Conservation (phyloP, 2,797 vertebrate genomes). For the Gephyroberyx darwinii region DNA sequence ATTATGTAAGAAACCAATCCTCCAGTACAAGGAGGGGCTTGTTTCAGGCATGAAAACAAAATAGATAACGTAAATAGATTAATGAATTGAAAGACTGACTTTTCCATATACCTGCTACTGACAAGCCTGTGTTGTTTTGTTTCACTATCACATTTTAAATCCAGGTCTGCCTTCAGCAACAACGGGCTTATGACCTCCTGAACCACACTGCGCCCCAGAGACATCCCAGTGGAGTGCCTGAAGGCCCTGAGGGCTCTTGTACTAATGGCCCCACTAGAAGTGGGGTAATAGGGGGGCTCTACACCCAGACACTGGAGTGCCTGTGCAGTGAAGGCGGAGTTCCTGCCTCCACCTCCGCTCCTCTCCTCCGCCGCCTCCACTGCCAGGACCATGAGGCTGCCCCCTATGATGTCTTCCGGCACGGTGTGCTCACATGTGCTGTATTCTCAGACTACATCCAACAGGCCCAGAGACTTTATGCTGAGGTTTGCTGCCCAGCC, state of each 20-base stretch:
- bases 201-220: constrained; percentile 73
- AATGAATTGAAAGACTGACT: not conserved
- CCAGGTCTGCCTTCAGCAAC: constrained; percentile 92
- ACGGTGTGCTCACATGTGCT: constrained; percentile 89
- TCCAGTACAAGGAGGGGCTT: constrained; percentile 1
- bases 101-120: not conserved
- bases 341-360: constrained; percentile 81
- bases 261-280: constrained; percentile 42
- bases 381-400: constrained; percentile 93
- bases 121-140: not conserved
- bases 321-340: constrained; percentile 87
- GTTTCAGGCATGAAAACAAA: constrained; percentile 41
- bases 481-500: constrained; percentile 79
- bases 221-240: constrained; percentile 58
- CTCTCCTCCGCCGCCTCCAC: constrained; percentile 85
- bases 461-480: constrained; percentile 86
- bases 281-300: constrained; percentile 87
- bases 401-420: constrained; percentile 90
- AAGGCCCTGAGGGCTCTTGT: constrained; percentile 41
- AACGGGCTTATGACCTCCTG: constrained; percentile 90
- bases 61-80: not conserved
- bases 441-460: constrained; percentile 91
- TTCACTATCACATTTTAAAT: not conserved
- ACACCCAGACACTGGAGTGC: constrained; percentile 87
- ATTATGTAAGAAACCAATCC: constrained; percentile 34